A percentile compares a stretch with the other conserved stretches of the same genome.
These are phyloP conservation scores for Alsophila aescularia DNA, from an alignment of 2,888 invertebrate species.

Conservation along the genomic window DNA sequence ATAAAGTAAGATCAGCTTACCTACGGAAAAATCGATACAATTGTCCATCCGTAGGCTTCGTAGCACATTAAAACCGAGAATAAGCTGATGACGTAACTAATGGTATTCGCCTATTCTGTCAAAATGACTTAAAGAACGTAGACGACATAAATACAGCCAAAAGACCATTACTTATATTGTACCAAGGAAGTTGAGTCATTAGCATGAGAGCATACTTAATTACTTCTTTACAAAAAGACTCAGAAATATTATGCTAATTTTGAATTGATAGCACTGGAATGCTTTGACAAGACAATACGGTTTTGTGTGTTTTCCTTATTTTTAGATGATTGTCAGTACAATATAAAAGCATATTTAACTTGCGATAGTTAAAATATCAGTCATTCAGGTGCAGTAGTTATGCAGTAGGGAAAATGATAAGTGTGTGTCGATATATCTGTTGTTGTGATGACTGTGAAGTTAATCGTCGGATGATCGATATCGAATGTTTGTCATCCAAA, in stretches of 20 bases:
- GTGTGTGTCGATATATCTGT: neutral
- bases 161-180: conserved; percentile 16
- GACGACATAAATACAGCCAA: conserved; percentile 20
- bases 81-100: conserved; percentile 18
- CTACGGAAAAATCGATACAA: conserved; percentile 2
- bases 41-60: conserved; percentile 1
- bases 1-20: neutral
- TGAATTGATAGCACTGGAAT: conserved; percentile 18
- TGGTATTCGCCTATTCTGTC: neutral
- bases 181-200: conserved; percentile 29
- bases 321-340: too few relatives aligned
- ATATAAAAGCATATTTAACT: too few relatives aligned
- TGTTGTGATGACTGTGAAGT: neutral
- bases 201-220: conserved; percentile 20
- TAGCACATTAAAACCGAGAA: conserved; percentile 3
- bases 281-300: conserved; percentile 11
- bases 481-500: neutral
- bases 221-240: conserved; percentile 20
- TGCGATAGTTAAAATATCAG: neutral
- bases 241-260: conserved; percentile 13
- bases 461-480: neutral
- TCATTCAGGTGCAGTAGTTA: neutral
- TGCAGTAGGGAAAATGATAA: neutral
- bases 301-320: too few relatives aligned
- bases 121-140: conserved; percentile 11